Evolutionary conservation across 2,888 invertebrate species (phyloP).

Genomic region (Eudemis profundana): DNA sequence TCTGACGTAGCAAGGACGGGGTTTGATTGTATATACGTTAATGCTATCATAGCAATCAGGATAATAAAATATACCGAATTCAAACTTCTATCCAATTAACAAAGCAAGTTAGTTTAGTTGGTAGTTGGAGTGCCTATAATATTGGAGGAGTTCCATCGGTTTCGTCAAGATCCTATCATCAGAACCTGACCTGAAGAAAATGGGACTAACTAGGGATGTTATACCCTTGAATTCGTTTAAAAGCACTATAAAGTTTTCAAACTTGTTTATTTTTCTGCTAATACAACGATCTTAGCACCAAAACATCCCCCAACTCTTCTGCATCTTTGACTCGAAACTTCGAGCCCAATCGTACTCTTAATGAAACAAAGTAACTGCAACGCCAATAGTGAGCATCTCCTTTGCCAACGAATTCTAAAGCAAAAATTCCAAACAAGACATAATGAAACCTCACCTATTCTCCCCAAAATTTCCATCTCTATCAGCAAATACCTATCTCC

Average conservation of each 20-base stretch:
- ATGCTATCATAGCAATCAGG: conserved; percentile 23
- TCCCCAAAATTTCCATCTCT: conserved; percentile 49
- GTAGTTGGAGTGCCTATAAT: no score
- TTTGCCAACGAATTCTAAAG: conserved; percentile 9
- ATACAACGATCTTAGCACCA: neutral
- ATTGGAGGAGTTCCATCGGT: no score
- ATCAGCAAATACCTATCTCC: conserved; percentile 46
- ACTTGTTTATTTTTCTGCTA: no score
- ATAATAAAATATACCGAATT: neutral
- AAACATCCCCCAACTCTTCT: neutral
- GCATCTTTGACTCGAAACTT: neutral
- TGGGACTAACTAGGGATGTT: no score
- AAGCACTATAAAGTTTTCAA: no score
- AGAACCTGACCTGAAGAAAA: no score
- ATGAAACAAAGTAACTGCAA: neutral
- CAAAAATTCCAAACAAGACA: conserved; percentile 41
- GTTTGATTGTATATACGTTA: conserved; percentile 49
- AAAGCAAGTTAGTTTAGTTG: no score
- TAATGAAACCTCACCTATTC: conserved; percentile 39
- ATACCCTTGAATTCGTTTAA: no score
- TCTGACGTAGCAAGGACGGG: conserved; percentile 57
- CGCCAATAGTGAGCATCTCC: neutral
- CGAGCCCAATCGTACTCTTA: neutral
- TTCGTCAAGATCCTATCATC: no score
- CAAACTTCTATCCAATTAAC: neutral